Base-by-base conservation (phyloP, 2,888 invertebrate genomes). In the Neuroscelio doddi region DNA sequence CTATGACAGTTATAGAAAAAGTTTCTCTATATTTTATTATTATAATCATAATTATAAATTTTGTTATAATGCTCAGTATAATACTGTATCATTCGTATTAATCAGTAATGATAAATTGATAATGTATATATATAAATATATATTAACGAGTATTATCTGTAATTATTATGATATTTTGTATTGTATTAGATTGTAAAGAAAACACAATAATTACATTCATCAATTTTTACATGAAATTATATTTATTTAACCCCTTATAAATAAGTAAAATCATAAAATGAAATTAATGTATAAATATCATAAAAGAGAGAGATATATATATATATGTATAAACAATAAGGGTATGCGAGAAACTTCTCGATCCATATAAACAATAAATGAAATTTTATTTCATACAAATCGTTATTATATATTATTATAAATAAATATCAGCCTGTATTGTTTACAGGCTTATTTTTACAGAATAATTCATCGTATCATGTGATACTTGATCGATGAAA, bases 41-140 rank as follows among this genome's bases (percentile, higher is more conserved):
- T 64, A 36, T 58, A 64, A 58, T 64, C 64, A 72, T 70, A 71
- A 69, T 70, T 62, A 72, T 64, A 65, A 69, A 38, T 70, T 73
- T 66, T 61, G 55, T 59, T 69, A 68, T 38, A 38, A 38, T 38
- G 38, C 38, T 38, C 38, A 38, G 16, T 38, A 38, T 38, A 38
- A 38, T 16, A 62, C 45, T 62, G 62, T 62, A 56, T 56, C 42
- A 38, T 57, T 57, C 57, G 55, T 55, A 62, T 62, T 53, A 49
- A 62, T 62, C 55, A 45, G 44, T 62, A 62, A 56, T 62, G 50
- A 62, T 46, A 62, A 62, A 62, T 55, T 62, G 62, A 62, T 62
- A 45, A 62, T 62, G 62, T 63, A 56, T 55, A 59, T 51, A 61
- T 61, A 53, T 53, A 57, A 38, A 52, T 61, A 52, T 61, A 57